Conservation (phyloP, 2,888 invertebrate species). For the Magallana nippona region DNA sequence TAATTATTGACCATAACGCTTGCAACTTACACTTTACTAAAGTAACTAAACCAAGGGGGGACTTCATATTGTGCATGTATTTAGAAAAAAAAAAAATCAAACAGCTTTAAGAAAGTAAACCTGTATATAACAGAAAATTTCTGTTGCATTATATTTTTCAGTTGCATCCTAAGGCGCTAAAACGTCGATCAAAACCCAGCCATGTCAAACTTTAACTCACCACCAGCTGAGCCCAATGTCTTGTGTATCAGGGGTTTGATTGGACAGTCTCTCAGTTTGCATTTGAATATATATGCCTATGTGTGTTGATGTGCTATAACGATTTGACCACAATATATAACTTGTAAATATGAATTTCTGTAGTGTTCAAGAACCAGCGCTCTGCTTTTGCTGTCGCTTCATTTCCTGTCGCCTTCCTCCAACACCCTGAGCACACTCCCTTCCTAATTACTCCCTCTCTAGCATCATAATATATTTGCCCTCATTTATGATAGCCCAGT, state of each 20-base stretch:
- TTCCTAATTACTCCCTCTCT: neutral
- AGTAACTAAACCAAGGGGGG: too few species aligned
- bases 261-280: constrained; percentile 22
- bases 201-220: constrained; percentile 38
- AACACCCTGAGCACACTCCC: neutral
- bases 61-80: too few species aligned
- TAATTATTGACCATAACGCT: too few species aligned
- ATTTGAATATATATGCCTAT: neutral
- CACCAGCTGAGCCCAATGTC: constrained; percentile 22
- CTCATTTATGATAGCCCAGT: neutral
- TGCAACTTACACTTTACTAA: too few species aligned
- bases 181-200: constrained; percentile 34
- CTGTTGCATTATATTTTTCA: constrained; percentile 26
- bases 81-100: too few species aligned
- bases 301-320: constrained; percentile 33
- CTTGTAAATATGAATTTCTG: constrained; percentile 24
- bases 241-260: constrained; percentile 32
- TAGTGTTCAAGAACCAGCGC: neutral
- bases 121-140: neutral
- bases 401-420: neutral
- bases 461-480: neutral
- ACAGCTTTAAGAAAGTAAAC: too few species aligned
- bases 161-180: constrained; percentile 18
- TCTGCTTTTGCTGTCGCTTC: constrained; percentile 22
- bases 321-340: constrained; percentile 26